Percentiles rank a stretch among this genome's conserved stretches.
Evolutionary conservation across 2,797 vertebrate genomes (phyloP).

Genomic region (Brachymystax lenok): DNA sequence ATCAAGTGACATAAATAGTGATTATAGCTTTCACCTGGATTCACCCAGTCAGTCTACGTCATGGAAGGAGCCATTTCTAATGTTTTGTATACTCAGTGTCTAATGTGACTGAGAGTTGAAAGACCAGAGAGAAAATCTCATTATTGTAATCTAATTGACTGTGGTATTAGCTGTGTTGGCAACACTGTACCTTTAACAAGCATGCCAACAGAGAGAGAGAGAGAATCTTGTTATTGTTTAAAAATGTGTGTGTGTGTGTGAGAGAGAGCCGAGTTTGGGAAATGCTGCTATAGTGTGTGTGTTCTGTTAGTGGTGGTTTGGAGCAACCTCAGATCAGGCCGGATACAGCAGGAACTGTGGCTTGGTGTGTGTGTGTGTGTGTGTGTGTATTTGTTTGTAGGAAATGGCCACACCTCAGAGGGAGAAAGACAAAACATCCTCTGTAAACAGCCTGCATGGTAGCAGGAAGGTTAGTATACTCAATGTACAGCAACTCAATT

Average conservation of each 20-base stretch:
- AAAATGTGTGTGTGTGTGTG: conserved; percentile 7
- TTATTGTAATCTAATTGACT: neutral
- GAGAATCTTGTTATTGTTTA: conserved; percentile 6
- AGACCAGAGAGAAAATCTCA: neutral
- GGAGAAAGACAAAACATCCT: neutral
- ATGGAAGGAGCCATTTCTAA: too few relatives aligned
- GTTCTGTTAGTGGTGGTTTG: neutral
- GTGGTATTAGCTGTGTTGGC: neutral
- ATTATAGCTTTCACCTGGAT: too few relatives aligned
- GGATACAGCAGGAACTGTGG: neutral
- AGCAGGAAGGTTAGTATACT: neutral
- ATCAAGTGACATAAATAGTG: too few relatives aligned
- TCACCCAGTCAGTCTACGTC: too few relatives aligned
- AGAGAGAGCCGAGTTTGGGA: neutral
- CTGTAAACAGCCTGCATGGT: neutral
- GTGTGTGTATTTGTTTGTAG: neutral
- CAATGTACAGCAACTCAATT: neutral
- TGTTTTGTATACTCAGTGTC: too few relatives aligned
- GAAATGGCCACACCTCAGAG: neutral
- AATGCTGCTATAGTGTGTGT: neutral
- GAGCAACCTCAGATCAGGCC: neutral
- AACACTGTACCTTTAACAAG: neutral
- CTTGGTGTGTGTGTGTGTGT: neutral
- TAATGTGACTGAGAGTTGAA: neutral
- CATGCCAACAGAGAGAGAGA: conserved; percentile 7